Evolutionary conservation across 2,797 vertebrate genomes (phyloP).

Genomic region (Urosaurus nigricauda): DNA sequence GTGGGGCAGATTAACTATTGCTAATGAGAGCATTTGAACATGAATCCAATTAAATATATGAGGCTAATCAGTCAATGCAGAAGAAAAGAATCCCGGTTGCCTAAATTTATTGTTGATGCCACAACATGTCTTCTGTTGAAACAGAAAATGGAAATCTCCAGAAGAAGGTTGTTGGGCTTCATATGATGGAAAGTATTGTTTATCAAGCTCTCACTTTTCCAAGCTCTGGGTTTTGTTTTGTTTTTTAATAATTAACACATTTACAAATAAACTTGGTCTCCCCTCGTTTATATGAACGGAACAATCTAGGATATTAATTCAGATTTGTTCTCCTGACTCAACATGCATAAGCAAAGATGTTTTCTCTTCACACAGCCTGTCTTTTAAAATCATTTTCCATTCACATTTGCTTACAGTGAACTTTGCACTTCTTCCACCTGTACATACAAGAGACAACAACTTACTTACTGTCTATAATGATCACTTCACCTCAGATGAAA

Average conservation of each 20-base stretch:
- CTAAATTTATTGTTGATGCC: slow-evolving; percentile 69
- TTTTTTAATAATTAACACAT: not conserved
- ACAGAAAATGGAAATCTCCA: slow-evolving; percentile 37
- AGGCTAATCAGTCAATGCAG: slow-evolving; percentile 72
- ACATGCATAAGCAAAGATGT: not conserved
- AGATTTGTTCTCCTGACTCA: not conserved
- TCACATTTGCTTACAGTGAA: slow-evolving; percentile 15
- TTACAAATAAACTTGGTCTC: not conserved
- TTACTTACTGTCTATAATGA: not conserved
- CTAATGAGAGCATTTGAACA: slow-evolving; percentile 79
- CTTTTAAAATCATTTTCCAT: slow-evolving; percentile 5
- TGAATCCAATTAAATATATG: slow-evolving; percentile 78
- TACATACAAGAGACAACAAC: not conserved
- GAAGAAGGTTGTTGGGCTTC: not conserved
- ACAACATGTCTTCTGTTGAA: slow-evolving; percentile 63
- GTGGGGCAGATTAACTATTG: slow-evolving; percentile 73
- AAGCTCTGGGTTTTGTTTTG: no score
- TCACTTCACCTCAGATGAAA: not conserved
- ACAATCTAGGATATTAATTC: not conserved
- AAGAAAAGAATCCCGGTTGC: slow-evolving; percentile 73
- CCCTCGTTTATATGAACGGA: not conserved
- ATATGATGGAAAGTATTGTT: not conserved
- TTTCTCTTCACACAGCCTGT: not conserved
- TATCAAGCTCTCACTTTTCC: no score
- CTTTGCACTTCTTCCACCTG: not conserved